These are phyloP conservation scores for Sinonovacula constricta DNA, from an alignment of 1,140 invertebrate genomes.

Conservation along the genomic window DNA sequence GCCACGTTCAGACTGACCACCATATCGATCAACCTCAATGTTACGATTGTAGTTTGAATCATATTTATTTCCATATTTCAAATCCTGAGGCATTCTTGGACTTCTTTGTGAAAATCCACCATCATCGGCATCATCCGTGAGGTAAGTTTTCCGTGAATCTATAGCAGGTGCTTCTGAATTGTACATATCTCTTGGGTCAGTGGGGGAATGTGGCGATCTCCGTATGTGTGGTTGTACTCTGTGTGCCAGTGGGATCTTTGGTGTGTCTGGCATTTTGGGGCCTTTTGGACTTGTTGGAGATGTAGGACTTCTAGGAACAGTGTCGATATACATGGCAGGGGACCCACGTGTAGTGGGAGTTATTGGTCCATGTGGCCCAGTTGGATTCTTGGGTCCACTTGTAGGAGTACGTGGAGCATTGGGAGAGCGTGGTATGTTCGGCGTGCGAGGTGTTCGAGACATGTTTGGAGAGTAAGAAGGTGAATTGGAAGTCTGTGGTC, in stretches of 20 bases:
- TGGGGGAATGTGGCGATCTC: constrained; percentile 2
- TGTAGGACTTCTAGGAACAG: neutral
- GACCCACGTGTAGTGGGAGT: too few relatives aligned
- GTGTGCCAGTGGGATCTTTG: neutral
- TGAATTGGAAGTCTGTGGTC: too few relatives aligned
- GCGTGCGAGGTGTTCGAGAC: neutral
- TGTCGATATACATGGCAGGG: neutral
- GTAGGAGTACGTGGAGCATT: constrained; percentile 7
- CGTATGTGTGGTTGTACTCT: neutral
- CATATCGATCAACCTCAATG: constrained; percentile 9
- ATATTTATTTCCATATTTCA: neutral
- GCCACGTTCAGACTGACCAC: neutral
- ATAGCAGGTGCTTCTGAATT: neutral
- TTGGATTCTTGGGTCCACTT: too few relatives aligned
- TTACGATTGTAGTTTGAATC: constrained; percentile 25
- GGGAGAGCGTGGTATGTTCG: neutral
- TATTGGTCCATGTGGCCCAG: too few relatives aligned
- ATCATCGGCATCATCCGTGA: constrained; percentile 35
- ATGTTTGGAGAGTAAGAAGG: too few relatives aligned
- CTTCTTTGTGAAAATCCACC: constrained; percentile 16
- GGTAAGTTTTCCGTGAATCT: constrained; percentile 10
- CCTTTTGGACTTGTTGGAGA: neutral
- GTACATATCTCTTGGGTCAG: neutral
- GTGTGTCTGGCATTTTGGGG: neutral
- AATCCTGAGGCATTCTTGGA: neutral